Evolutionary conservation across 2,113 vertebrate genomes (phyloP), one percentile per base, ranked within the genome.

Genomic region (Mesoclemmys tuberculata): DNA sequence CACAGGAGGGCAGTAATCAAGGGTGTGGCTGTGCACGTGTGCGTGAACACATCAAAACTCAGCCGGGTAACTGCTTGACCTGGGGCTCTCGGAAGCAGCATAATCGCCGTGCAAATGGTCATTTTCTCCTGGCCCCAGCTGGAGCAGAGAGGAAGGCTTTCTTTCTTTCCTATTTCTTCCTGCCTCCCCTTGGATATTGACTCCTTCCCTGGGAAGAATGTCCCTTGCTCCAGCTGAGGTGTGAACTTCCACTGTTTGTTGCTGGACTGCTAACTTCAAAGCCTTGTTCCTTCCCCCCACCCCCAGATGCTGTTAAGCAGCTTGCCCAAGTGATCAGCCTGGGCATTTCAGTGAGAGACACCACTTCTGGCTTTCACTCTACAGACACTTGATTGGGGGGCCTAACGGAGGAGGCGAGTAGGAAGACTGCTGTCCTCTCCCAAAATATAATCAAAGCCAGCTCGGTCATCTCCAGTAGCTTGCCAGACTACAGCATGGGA

Each of bases 311-410:
- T 48, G 24, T 78, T 78, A 29, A 78, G 8, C 2, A 1, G 0
- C 55, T 48, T 4, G 35, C 80, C 74, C 58, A 44, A 0, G 35
- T 1, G 0, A 49, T 54, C 87, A 22, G 44, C 56, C 87, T 44
- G 10, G 48, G 56, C 90, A 85, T 92, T 68, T 55, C 29, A 0
- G 35, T 9, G 27, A 78, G 41, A 51, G 54, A 5, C 90, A 90
- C 58, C 29, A 77, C 84, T 92, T 89, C 80, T 75, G 61, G 31
- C 85, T 94, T 90, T 87, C 71, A 82, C 48, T 71, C 2, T 80
- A 83, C 79, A 93, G 27, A 41, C 48, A 29, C 31, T 31, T 22
- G 46, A 44, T 51, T 35, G 19, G 78, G 48, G 31, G 16, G 11
- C 12, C 48, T 51, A 48, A 14, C 18, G 78, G 49, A 51, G 5